phyloP scores from a whole-genome alignment of 2,797 vertebrate species.

The Alca torda region DNA sequence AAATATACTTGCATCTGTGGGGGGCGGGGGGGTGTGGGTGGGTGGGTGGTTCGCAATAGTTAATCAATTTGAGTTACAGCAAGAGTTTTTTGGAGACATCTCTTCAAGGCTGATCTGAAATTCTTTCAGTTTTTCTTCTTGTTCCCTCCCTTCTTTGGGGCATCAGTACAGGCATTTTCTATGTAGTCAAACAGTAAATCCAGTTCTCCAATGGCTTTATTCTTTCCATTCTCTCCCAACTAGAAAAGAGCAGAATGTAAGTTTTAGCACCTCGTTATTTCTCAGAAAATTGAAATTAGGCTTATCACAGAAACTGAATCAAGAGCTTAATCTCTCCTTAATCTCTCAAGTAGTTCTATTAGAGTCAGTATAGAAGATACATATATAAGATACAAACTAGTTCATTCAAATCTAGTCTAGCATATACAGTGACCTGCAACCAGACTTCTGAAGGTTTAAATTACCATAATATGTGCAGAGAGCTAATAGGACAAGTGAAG shows the following conservation, averaged over 20 bases:
- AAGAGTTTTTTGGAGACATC: not conserved
- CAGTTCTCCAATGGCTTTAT: slow-evolving; percentile 82
- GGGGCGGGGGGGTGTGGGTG: no score
- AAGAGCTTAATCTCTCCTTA: not conserved
- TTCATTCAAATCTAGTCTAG: not conserved
- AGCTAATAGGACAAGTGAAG: not conserved
- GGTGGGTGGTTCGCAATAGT: not conserved
- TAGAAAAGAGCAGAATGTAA: slow-evolving; percentile 58
- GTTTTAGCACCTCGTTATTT: not conserved
- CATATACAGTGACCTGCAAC: not conserved
- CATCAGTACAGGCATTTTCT: slow-evolving; percentile 53
- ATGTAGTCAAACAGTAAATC: slow-evolving; percentile 76
- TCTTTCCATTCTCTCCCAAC: slow-evolving; percentile 77
- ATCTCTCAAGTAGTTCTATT: not conserved
- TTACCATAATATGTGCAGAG: not conserved
- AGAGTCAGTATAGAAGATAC: not conserved
- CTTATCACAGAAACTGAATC: not conserved
- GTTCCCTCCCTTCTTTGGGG: not conserved
- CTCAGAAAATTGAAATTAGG: not conserved
- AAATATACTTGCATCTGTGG: not conserved
- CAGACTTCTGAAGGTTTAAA: not conserved
- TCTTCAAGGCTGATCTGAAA: not conserved
- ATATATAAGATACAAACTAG: not conserved
- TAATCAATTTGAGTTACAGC: not conserved
- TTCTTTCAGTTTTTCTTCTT: slow-evolving; percentile 54